phyloP scores from a whole-genome alignment of 2,113 vertebrate species.

The Osmerus eperlanus region DNA sequence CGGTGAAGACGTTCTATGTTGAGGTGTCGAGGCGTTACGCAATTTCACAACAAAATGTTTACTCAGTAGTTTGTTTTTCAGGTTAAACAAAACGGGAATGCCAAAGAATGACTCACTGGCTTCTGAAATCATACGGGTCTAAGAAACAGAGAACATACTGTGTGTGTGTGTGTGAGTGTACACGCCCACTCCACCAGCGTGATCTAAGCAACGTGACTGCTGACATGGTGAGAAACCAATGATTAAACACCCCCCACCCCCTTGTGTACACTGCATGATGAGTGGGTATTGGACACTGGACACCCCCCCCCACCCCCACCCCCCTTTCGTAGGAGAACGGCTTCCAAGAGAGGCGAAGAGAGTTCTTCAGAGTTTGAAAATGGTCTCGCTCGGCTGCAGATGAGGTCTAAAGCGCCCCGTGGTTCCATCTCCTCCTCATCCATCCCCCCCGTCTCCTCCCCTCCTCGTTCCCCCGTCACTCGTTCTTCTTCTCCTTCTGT shows the following conservation, averaged over 20 bases:
- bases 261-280: constrained; percentile 27
- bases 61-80: constrained; percentile 53
- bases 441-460: neutral
- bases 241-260: neutral
- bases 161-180: constrained; percentile 18
- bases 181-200: neutral
- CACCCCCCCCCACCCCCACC: neutral
- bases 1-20: constrained; percentile 5
- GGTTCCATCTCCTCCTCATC: neutral
- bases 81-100: constrained; percentile 25
- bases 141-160: constrained; percentile 10
- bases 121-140: constrained; percentile 21
- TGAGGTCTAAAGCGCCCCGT: constrained; percentile 9
- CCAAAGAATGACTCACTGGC: constrained; percentile 26
- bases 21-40: constrained; percentile 18
- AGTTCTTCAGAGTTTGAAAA: constrained; percentile 12
- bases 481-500: constrained; percentile 98
- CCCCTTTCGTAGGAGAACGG: neutral
- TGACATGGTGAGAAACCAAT: neutral
- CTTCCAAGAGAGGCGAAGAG: constrained; percentile 16
- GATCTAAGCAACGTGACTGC: neutral
- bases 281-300: neutral
- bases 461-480: constrained; percentile 60
- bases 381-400: constrained; percentile 26
- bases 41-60: constrained; percentile 34